A percentile compares a stretch with the other conserved stretches of the same genome.
These are phyloP conservation scores for Brachynemurus nebulosus DNA, from an alignment of 2,888 invertebrate genomes.

Conservation along the genomic window DNA sequence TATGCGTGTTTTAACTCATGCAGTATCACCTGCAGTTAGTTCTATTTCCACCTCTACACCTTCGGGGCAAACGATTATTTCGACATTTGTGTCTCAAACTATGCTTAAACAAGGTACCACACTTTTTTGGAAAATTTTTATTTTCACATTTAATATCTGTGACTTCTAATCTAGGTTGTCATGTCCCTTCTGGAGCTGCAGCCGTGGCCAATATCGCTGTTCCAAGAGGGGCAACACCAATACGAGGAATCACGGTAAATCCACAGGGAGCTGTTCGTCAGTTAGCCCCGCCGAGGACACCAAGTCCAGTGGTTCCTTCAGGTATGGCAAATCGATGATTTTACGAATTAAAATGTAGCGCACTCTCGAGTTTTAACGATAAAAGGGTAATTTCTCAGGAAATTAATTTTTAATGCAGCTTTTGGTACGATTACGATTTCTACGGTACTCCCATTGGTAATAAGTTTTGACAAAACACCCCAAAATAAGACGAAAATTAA, in stretches of 20 bases:
- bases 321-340: too few relatives aligned
- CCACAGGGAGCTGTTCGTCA: conserved; percentile 22
- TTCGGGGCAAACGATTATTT: conserved; percentile 28
- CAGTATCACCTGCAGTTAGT: conserved; percentile 23
- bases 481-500: too few relatives aligned
- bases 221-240: conserved; percentile 40
- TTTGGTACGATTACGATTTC: too few relatives aligned
- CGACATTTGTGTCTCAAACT: conserved; percentile 34
- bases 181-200: conserved; percentile 46
- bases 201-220: conserved; percentile 62
- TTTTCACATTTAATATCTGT: neutral
- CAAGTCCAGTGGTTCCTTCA: conserved; percentile 28
- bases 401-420: too few relatives aligned
- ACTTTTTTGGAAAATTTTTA: conserved; percentile 8
- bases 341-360: too few relatives aligned
- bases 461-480: too few relatives aligned
- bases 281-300: conserved; percentile 27
- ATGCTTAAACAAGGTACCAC: conserved; percentile 40
- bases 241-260: conserved; percentile 26
- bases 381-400: too few relatives aligned
- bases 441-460: too few relatives aligned
- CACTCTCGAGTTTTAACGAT: too few relatives aligned
- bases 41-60: conserved; percentile 23
- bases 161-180: conserved; percentile 27
- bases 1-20: conserved; percentile 30